Evolutionary conservation across 1,140 invertebrate genomes (phyloP).

Genomic region (Ptiloglossa arizonensis): DNA sequence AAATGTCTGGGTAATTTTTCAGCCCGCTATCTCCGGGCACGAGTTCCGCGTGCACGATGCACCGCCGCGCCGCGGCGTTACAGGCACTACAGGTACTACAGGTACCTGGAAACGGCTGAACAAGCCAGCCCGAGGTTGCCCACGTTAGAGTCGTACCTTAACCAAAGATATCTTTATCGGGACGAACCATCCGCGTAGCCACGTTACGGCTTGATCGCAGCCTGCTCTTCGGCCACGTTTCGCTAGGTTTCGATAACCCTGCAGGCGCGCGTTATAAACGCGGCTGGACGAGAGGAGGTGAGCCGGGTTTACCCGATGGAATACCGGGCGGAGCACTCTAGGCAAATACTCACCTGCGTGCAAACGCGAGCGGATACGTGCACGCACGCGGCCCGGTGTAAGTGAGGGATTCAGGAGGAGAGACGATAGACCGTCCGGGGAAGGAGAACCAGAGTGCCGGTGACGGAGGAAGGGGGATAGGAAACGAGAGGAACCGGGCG

Average conservation of each 20-base stretch:
- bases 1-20: slow-evolving; percentile 24
- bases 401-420: slow-evolving; percentile 37
- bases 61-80: too few relatives aligned
- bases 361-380: slow-evolving; percentile 24
- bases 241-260: slow-evolving; percentile 61
- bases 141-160: slow-evolving; percentile 58
- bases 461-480: slow-evolving; percentile 1
- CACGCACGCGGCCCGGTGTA: neutral
- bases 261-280: slow-evolving; percentile 52
- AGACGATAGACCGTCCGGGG: slow-evolving; percentile 39
- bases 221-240: slow-evolving; percentile 55
- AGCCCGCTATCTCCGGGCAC: slow-evolving; percentile 16
- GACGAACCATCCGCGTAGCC: slow-evolving; percentile 61
- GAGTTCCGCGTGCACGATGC: slow-evolving; percentile 42
- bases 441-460: slow-evolving; percentile 28
- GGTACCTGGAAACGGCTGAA: slow-evolving; percentile 52
- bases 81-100: slow-evolving; percentile 49
- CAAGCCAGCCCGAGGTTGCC: slow-evolving; percentile 35
- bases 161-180: slow-evolving; percentile 68
- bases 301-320: slow-evolving; percentile 42
- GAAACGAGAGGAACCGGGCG: slow-evolving; percentile 44
- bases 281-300: slow-evolving; percentile 4
- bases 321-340: slow-evolving; percentile 59
- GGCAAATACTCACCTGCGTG: slow-evolving; percentile 51
- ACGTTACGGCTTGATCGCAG: slow-evolving; percentile 61